phyloP scores from a whole-genome alignment of 2,888 invertebrate species.

The Gandaritis pyraliata region DNA sequence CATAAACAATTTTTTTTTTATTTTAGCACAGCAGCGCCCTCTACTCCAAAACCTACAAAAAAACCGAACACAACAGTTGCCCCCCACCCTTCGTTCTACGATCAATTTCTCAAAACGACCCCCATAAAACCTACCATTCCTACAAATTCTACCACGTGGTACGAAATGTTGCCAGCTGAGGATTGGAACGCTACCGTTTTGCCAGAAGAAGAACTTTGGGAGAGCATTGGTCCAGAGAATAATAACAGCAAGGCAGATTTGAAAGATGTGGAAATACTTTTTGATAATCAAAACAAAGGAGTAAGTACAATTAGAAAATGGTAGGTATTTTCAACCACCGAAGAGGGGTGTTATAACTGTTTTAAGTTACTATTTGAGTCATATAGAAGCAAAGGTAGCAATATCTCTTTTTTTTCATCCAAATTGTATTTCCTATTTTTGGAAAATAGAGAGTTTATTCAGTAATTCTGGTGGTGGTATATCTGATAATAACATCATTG shows the following conservation, averaged over 20 bases:
- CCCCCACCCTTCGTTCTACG: constrained; percentile 68
- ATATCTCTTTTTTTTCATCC: too few relatives aligned
- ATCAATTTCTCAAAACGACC: constrained; percentile 79
- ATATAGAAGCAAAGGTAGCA: too few relatives aligned
- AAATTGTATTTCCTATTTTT: too few relatives aligned
- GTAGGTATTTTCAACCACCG: too few relatives aligned
- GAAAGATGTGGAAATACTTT: constrained; percentile 80
- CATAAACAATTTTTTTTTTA: background rate
- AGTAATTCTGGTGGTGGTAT: too few relatives aligned
- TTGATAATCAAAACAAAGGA: constrained; percentile 58
- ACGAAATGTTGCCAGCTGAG: constrained; percentile 66
- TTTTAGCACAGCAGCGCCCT: constrained; percentile 53
- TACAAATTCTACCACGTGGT: constrained; percentile 69
- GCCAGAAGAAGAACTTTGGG: constrained; percentile 75
- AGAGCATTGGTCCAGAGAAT: constrained; percentile 61
- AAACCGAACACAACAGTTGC: constrained; percentile 56
- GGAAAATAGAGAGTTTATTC: too few relatives aligned
- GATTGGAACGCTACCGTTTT: constrained; percentile 60
- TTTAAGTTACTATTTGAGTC: too few relatives aligned
- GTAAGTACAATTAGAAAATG: too few relatives aligned
- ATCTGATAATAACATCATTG: too few relatives aligned
- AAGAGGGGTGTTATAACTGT: too few relatives aligned
- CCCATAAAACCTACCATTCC: constrained; percentile 55
- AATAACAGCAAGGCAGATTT: constrained; percentile 63
- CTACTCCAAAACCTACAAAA: constrained; percentile 48